Base-by-base conservation (phyloP, 1,140 invertebrate genomes). In the Cydia pomonella region DNA sequence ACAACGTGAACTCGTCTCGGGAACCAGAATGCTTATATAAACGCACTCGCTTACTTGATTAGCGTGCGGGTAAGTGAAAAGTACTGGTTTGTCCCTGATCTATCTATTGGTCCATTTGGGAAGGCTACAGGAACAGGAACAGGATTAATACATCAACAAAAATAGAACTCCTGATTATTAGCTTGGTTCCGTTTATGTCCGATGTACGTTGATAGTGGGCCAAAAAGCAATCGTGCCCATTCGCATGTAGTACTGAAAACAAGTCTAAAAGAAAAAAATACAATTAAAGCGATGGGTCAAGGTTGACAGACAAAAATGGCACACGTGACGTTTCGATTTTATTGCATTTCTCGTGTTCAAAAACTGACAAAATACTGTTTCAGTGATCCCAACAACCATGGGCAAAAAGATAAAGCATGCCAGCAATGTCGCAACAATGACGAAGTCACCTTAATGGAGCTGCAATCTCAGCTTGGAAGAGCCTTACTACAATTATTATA, bases 1-100 rank as follows among this genome's bases (percentile, higher is more conserved):
- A 89, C 80, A 89, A 12, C 76, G 75, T 79, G 74, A 78, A 77
- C 81, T 76, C 74, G 23, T 62, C 75, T 74, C 73, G 77, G 71
- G 21, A 59, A 59, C 18, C 18, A 59, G 53, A 59, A 23, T 59
- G 53, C 21, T 59, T 23, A 59, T 2, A 21, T 59, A 1, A 16
- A 59, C 53, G 21, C n/a, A 53, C 50, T 12, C 23, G 10, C 7
- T 7, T 59, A n/a, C n/a, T 50, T 18, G 16, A 23, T 18, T 23
- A 12, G 53, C 21, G 21, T 23, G 53, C 21, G n/a, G 53, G 9
- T 59, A 59, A 23, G 53, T 23, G 21, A 10, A n/a, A 50, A 50
- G 6, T 21, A 53, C 50, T 53, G n/a, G 50, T 59, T 59, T 9
- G 18, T 59, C 7, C 9, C 9, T 23, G 7, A 47, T 16, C 12